These are phyloP conservation scores for Chelon labrosus DNA, from an alignment of 2,797 vertebrate genomes.

Conservation along the genomic window DNA sequence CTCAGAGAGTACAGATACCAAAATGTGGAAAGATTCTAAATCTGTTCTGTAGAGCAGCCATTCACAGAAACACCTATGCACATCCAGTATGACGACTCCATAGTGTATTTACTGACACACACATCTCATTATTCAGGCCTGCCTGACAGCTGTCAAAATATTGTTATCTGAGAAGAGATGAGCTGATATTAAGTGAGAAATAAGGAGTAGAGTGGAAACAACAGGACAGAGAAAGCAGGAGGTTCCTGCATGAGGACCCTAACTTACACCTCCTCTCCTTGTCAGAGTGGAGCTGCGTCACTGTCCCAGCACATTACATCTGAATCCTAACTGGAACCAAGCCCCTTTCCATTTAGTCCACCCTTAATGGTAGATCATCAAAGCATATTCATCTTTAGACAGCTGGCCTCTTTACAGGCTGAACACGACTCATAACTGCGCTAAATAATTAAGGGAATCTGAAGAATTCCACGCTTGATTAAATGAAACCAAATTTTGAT, in stretches of 20 bases:
- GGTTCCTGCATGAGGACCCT: neutral
- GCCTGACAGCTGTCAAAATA: constrained; percentile 66
- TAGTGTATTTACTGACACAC: neutral
- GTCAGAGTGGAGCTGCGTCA: constrained; percentile 17
- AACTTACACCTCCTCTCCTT: neutral
- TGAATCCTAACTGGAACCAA: constrained; percentile 7
- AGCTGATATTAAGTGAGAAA: constrained; percentile 22
- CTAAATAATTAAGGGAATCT: neutral
- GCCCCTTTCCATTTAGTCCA: neutral
- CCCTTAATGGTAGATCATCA: constrained; percentile 20
- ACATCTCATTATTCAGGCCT: constrained; percentile 15
- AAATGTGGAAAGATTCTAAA: neutral
- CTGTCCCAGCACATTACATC: constrained; percentile 24
- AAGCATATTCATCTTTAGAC: constrained; percentile 14
- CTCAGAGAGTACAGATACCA: neutral
- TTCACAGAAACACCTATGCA: neutral
- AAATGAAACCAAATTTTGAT: neutral
- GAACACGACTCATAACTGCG: neutral
- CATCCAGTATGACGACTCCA: neutral
- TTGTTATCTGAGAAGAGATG: constrained; percentile 38
- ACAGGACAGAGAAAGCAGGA: constrained; percentile 2
- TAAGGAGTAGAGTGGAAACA: neutral
- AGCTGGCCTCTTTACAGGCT: constrained; percentile 13
- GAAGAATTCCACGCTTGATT: neutral
- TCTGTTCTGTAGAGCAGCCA: neutral